These are phyloP conservation scores for Chloroceryle amazona DNA, from an alignment of 2,797 vertebrate genomes.

Conservation along the genomic window DNA sequence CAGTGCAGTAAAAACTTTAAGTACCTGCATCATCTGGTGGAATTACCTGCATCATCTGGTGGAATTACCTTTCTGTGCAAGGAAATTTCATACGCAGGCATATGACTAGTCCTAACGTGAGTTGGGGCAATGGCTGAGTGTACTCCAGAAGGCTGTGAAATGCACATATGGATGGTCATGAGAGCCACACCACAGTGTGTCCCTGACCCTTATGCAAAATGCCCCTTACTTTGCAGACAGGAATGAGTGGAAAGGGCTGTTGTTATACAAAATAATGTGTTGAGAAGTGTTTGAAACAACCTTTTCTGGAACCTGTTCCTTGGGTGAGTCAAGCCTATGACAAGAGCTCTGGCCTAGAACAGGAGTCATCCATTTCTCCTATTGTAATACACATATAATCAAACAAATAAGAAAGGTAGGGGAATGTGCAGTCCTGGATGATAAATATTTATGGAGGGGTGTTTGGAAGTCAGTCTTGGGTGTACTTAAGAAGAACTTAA, in stretches of 20 bases:
- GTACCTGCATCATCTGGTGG: background rate
- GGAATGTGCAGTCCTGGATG: background rate
- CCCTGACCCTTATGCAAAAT: background rate
- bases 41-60: background rate
- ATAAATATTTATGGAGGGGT: constrained; percentile 18
- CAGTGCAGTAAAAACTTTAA: background rate
- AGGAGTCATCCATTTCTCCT: background rate
- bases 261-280: background rate
- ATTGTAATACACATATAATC: background rate
- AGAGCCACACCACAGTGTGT: background rate
- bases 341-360: background rate
- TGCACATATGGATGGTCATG: background rate
- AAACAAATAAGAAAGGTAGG: background rate
- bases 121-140: background rate
- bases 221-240: background rate
- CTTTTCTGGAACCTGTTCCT: background rate
- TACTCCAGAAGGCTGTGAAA: background rate
- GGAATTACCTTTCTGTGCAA: background rate
- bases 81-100: background rate
- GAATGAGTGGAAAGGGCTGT: background rate
- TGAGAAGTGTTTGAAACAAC: background rate
- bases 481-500: constrained; percentile 43
- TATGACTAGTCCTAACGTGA: background rate
- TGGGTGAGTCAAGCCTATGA: background rate
- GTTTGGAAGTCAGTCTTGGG: background rate